Percentiles rank a stretch among this genome's conserved stretches.
Evolutionary conservation across 1,140 invertebrate genomes (phyloP).

Genomic region (Sinella curviseta): DNA sequence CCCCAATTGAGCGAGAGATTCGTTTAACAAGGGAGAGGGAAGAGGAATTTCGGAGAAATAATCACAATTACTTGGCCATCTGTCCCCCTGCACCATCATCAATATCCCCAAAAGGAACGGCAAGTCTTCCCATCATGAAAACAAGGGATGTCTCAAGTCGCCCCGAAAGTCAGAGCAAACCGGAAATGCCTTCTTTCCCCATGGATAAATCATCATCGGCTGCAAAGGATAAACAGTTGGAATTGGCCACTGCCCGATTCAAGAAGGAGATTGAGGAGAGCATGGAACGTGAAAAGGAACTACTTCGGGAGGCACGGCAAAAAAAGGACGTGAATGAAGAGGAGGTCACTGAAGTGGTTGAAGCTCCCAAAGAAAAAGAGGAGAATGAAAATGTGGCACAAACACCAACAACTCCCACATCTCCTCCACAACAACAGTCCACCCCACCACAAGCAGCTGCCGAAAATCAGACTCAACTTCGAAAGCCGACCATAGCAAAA

Average conservation of each 20-base stretch:
- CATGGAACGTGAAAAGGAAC: constrained; percentile 31
- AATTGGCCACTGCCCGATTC: constrained; percentile 38
- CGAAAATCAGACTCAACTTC: background rate
- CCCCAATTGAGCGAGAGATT: constrained; percentile 42
- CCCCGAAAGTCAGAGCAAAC: background rate
- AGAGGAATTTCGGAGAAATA: constrained; percentile 34
- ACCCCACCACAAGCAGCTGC: background rate
- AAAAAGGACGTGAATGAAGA: constrained; percentile 16
- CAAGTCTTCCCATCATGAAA: background rate
- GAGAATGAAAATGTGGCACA: background rate
- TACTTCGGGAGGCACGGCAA: constrained; percentile 25
- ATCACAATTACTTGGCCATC: background rate
- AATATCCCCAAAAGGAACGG: background rate
- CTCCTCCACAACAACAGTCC: background rate
- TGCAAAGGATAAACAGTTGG: constrained; percentile 34
- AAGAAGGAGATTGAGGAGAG: constrained; percentile 38
- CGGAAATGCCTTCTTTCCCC: background rate
- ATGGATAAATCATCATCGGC: background rate
- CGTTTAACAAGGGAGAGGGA: constrained; percentile 33
- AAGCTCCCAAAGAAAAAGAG: background rate
- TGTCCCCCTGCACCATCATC: background rate
- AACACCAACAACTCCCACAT: background rate
- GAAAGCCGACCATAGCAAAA: background rate
- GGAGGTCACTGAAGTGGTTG: background rate
- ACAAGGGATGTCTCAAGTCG: background rate